Base-by-base conservation (phyloP, 2,888 invertebrate species). In the Epistrophella euchroma region DNA sequence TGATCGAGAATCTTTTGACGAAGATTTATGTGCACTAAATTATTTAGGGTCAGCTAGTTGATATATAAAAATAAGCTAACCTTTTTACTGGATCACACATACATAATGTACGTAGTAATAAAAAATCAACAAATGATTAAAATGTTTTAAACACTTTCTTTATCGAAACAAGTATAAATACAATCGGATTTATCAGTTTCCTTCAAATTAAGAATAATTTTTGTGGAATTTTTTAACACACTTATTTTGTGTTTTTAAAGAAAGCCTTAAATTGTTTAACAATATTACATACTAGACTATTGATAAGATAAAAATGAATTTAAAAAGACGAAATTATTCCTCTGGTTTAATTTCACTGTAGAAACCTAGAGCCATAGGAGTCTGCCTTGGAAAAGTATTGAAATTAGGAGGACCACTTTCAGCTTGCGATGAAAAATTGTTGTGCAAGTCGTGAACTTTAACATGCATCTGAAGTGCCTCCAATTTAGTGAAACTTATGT, bases 291-390 rank as follows among this genome's bases (percentile, higher is more conserved):
- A 52, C 15, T 25, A 15, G 9, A 9, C 15, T 58, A 58, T 13
- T 7, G 10, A 35, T 35, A 17, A 13, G 5, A 13, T 19, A 35
- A 19, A 58, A 13, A 58, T 58, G 0, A 17, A 15, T 35, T n/a
- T 13, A 5, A 58, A 2, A 17, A 58, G 4, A 17, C 4, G 22
- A 22, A 6, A 19, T 73, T 88, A 89, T 47, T 92, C 92, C 79
- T 92, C 92, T 11, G 91, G 90, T 6, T 90, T 90, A 2, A 92
- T 91, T 83, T 92, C 92, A 81, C 91, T 92, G 74, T 92, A 92
- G 66, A 92, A 92, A 0, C 91, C 91, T 32, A 91, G 78, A 88
- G 91, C 91, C 91, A 91, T 91, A 0, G 91, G 91, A 1, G 91
- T 91, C 37, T 68, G 73, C 10, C 71, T 64, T 7, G 70, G 77